Percentiles rank a stretch among this genome's conserved stretches.
These are phyloP conservation scores for Holothuria leucospilota DNA, from an alignment of 53 echinoderm and acorn worm genomes.

Conservation along the genomic window DNA sequence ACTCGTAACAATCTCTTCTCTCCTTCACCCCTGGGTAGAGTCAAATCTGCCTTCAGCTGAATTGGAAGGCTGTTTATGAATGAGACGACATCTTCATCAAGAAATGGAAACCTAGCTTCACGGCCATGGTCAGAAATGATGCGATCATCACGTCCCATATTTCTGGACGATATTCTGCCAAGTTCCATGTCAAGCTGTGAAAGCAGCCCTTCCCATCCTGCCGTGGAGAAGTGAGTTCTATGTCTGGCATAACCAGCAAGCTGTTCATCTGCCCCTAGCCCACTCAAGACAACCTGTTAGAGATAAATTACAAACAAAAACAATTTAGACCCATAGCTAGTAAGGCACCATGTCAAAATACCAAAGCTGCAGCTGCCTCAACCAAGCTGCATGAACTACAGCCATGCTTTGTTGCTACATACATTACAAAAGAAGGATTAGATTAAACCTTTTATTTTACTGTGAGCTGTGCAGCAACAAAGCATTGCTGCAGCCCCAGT, in stretches of 20 bases:
- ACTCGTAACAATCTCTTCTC: conserved; percentile 85
- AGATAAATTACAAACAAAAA: background rate
- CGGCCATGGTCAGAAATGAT: conserved; percentile 94
- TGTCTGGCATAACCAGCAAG: conserved; percentile 99
- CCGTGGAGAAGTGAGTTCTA: conserved; percentile 82
- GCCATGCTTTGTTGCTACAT: no score
- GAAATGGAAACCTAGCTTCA: conserved; percentile 83
- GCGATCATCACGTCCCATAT: conserved; percentile 94
- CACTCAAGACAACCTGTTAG: conserved; percentile 83
- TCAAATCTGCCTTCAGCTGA: conserved; percentile 75
- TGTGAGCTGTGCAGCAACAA: no score
- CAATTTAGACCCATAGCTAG: background rate
- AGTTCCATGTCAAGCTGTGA: conserved; percentile 91
- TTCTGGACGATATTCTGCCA: conserved; percentile 78
- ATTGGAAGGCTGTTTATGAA: conserved; percentile 78
- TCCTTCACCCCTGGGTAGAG: conserved; percentile 86
- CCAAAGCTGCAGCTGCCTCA: no score
- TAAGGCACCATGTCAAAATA: no score
- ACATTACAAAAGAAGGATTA: no score
- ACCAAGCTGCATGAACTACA: no score
- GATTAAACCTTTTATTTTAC: no score
- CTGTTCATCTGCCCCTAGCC: conserved; percentile 99
- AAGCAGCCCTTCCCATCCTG: conserved; percentile 82
- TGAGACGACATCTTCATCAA: conserved; percentile 87
- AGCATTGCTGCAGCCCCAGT: no score